These are phyloP conservation scores for Subacronicta megacephala DNA, from an alignment of 2,888 invertebrate genomes.

Conservation along the genomic window DNA sequence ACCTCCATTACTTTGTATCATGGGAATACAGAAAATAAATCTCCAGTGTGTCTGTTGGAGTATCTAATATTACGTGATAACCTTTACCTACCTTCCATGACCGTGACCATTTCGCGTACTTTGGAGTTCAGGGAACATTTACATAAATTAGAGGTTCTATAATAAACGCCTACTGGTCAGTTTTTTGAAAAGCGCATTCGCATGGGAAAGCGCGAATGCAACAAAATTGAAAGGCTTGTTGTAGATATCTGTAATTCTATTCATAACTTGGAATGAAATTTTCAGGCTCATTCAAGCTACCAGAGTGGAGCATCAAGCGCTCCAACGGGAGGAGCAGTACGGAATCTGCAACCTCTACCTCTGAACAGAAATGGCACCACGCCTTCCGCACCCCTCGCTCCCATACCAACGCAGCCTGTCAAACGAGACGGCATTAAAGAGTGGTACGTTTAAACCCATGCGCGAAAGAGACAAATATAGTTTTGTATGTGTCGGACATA, in stretches of 20 bases:
- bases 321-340: constrained; percentile 82
- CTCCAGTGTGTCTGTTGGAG: too few relatives aligned
- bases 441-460: constrained; percentile 95
- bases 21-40: too few relatives aligned
- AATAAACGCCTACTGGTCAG: too few relatives aligned
- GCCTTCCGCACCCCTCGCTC: constrained; percentile 84
- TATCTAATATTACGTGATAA: too few relatives aligned
- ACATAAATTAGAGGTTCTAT: too few relatives aligned
- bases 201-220: too few relatives aligned
- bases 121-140: too few relatives aligned
- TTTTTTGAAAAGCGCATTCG: too few relatives aligned
- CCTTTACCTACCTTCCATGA: too few relatives aligned
- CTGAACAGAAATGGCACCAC: constrained; percentile 79
- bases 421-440: constrained; percentile 98
- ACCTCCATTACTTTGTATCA: neutral
- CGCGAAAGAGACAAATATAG: constrained; percentile 15
- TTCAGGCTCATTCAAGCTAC: constrained; percentile 85
- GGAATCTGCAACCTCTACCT: constrained; percentile 85
- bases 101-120: too few relatives aligned
- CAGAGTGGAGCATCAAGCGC: constrained; percentile 82
- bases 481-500: constrained; percentile 49
- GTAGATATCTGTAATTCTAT: neutral
- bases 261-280: neutral
- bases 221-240: too few relatives aligned
- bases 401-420: constrained; percentile 88